Evolutionary conservation across 2,888 invertebrate species (phyloP).

Genomic region (Megalurothrips usitatus): DNA sequence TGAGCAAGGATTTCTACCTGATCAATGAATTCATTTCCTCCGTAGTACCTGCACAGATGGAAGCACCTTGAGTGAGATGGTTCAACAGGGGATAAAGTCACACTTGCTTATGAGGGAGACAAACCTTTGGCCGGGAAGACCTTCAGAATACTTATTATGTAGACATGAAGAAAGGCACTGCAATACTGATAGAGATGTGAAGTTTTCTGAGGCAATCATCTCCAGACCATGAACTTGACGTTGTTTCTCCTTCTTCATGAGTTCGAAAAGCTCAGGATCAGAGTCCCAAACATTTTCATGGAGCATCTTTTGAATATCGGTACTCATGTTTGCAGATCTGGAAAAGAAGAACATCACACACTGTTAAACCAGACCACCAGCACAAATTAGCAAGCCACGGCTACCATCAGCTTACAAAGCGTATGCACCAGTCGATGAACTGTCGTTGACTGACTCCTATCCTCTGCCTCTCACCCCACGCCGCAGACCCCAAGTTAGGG

Average conservation of each 20-base stretch:
- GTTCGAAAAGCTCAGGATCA: slow-evolving; percentile 79
- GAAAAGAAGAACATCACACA: not conserved
- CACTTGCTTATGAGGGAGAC: slow-evolving; percentile 31
- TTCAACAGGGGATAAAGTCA: slow-evolving; percentile 20
- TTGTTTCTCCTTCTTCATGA: slow-evolving; percentile 80
- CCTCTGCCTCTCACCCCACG: not conserved
- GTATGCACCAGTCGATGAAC: not conserved
- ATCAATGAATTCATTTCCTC: slow-evolving; percentile 94
- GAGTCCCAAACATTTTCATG: slow-evolving; percentile 54
- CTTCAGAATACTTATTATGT: slow-evolving; percentile 94
- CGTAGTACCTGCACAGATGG: slow-evolving; percentile 73
- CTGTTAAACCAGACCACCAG: not conserved
- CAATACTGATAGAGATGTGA: slow-evolving; percentile 83
- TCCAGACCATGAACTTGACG: slow-evolving; percentile 83
- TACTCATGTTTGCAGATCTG: not conserved
- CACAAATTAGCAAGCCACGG: not conserved
- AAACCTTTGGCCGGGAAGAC: slow-evolving; percentile 84
- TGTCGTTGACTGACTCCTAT: not conserved
- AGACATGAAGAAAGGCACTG: slow-evolving; percentile 87
- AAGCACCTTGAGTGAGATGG: slow-evolving; percentile 17
- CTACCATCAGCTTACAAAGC: not conserved
- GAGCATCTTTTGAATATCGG: slow-evolving; percentile 30
- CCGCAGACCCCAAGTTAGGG: not conserved
- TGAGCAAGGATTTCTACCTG: slow-evolving; percentile 87
- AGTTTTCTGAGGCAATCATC: slow-evolving; percentile 97